A percentile compares a stretch with the other conserved stretches of the same genome.
phyloP scores from a whole-genome alignment of 2,888 invertebrate genomes.

The Hypercompe scribonia region DNA sequence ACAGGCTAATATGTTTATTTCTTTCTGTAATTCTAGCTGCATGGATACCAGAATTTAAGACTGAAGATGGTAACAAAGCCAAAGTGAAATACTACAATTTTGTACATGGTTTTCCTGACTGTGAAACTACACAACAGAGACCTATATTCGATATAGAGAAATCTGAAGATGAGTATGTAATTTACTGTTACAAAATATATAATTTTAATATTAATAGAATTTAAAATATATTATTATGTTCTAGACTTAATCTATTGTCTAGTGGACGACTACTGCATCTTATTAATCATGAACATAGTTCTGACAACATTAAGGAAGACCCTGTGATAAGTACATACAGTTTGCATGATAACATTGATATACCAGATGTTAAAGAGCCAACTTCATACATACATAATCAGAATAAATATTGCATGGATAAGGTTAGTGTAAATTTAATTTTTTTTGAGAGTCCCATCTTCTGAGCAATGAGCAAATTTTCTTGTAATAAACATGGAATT shows the following conservation, averaged over 20 bases:
- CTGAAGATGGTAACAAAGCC: slow-evolving; percentile 86
- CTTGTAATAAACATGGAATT: too few species aligned
- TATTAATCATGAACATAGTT: slow-evolving; percentile 85
- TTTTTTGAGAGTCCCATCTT: background rate
- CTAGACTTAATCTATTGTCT: slow-evolving; percentile 88
- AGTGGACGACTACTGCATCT: slow-evolving; percentile 92
- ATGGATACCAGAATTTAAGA: slow-evolving; percentile 89
- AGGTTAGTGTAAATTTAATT: slow-evolving; percentile 78
- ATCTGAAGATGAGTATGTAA: slow-evolving; percentile 86
- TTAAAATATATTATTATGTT: slow-evolving; percentile 5
- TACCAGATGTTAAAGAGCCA: slow-evolving; percentile 83
- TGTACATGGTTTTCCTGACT: slow-evolving; percentile 89
- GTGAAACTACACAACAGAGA: slow-evolving; percentile 90
- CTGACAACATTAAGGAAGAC: slow-evolving; percentile 77
- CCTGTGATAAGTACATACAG: slow-evolving; percentile 61
- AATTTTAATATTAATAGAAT: background rate
- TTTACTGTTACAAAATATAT: background rate
- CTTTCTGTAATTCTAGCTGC: slow-evolving; percentile 61
- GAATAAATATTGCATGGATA: slow-evolving; percentile 94
- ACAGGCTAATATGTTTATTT: background rate
- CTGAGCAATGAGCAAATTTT: background rate
- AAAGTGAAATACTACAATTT: slow-evolving; percentile 86
- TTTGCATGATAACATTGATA: slow-evolving; percentile 71
- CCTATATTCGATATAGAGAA: slow-evolving; percentile 88
- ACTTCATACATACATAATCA: slow-evolving; percentile 90